Evolutionary conservation across 2,113 vertebrate genomes (phyloP), one percentile per base, ranked within the genome.

Genomic region (Brienomyrus longianalis): DNA sequence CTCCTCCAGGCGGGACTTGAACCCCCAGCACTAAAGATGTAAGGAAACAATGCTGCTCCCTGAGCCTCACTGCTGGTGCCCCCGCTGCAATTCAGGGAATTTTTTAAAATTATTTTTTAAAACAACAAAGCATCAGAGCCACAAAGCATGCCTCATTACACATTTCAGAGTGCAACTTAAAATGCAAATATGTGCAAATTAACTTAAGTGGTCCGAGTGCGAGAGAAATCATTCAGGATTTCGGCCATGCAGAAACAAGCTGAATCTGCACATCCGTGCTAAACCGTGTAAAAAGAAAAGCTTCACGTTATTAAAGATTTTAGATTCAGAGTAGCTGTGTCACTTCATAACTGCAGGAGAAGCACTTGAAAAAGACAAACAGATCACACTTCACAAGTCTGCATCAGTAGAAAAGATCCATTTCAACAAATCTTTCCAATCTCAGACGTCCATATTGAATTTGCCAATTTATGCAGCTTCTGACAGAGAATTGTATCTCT

Each of bases 121-220:
- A 80, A 80, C 35, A 80, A 80, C 74, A 80, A 80, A 19, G 31
- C 74, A 0, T 9, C n/a, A 39, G 13, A 19, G 15, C 17, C 74
- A 80, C 74, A 80, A 80, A 80, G 35, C 74, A 80, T 39, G n/a
- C 35, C 74, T 80, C 74, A 80, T 80, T 80, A 80, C 31, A 8
- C 74, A 80, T 43, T 80, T 43, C 35, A 80, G 74, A 80, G 74
- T n/a, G 35, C 74, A 43, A 8, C 74, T 80, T 43, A 80, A 80
- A 80, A 80, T 80, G 74, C 74, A 80, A 80, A 80, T 80, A 80
- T 43, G 74, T 80, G 74, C 74, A 80, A 43, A 80, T 80, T 43
- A 35, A 80, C 35, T 80, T 80, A 80, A 80, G 74, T 80, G 35
- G 35, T 80, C 74, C 17, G 74, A 80, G 74, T 80, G 74, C 35